Conservation (phyloP, 2,797 vertebrate genomes). For the Chanos chanos region DNA sequence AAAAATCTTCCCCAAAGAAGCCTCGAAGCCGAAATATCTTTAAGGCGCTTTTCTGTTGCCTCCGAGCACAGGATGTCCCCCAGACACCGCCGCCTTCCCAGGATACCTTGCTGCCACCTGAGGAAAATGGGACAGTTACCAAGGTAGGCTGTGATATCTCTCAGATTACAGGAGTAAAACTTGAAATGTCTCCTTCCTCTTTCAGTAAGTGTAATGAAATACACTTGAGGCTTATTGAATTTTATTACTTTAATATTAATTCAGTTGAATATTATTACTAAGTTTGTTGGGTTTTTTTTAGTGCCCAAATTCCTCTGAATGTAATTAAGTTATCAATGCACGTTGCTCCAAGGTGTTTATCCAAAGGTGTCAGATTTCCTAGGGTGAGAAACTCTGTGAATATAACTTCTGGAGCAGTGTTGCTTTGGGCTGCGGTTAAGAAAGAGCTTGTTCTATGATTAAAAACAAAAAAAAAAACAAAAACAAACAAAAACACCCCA, state of each 20-base stretch:
- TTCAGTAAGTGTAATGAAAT: not conserved
- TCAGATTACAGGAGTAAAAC: no score
- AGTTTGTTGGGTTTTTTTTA: not conserved
- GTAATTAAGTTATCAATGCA: no score
- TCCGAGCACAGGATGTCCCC: constrained; percentile 64
- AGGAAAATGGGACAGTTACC: constrained; percentile 64
- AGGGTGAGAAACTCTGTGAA: not conserved
- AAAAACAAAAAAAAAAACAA: no score
- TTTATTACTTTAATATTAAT: not conserved
- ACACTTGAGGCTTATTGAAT: not conserved
- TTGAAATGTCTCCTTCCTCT: not conserved
- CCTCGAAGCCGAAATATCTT: constrained; percentile 71
- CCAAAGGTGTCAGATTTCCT: not conserved
- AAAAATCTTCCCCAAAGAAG: constrained; percentile 71
- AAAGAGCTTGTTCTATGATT: no score
- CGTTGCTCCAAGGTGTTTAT: no score
- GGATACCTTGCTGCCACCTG: constrained; percentile 59
- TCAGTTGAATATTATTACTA: not conserved
- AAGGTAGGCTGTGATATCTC: constrained; percentile 68
- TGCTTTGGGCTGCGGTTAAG: no score
- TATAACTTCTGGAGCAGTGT: no score
- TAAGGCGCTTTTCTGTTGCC: constrained; percentile 73
- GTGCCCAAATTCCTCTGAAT: no score
- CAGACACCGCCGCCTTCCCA: constrained; percentile 49
- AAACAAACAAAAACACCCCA: no score